Evolutionary conservation across 2,888 invertebrate genomes (phyloP).

Genomic region (Eupithecia tripunctaria): DNA sequence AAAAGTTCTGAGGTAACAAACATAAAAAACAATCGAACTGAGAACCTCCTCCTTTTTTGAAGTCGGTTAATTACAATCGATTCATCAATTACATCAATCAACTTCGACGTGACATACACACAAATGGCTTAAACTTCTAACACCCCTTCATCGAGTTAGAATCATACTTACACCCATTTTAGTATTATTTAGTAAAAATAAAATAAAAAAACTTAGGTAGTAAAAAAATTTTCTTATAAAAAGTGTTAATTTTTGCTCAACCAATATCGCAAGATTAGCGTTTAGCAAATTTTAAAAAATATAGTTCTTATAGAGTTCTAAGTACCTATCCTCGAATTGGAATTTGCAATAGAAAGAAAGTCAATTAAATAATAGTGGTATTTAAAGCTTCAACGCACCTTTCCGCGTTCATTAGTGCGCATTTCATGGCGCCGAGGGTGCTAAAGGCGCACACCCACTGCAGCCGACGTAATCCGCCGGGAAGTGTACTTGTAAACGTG

Average conservation of each 20-base stretch:
- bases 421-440: constrained; percentile 18
- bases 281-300: not conserved
- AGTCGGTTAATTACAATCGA: too few species aligned
- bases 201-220: too few species aligned
- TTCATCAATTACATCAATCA: not conserved
- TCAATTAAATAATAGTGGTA: not conserved
- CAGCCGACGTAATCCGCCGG: constrained; percentile 66
- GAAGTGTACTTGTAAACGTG: constrained; percentile 69
- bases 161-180: too few species aligned
- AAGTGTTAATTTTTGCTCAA: too few species aligned
- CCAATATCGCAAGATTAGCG: not conserved
- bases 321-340: too few species aligned
- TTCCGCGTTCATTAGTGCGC: constrained; percentile 24
- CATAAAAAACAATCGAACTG: too few species aligned
- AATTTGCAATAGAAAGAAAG: not conserved
- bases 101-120: not conserved
- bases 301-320: not conserved
- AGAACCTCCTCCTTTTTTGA: too few species aligned
- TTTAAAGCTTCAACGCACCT: not conserved
- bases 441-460: constrained; percentile 45
- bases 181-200: too few species aligned
- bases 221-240: too few species aligned
- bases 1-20: too few species aligned
- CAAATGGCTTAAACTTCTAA: not conserved
- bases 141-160: too few species aligned